Conservation (phyloP, 2,113 vertebrate genomes). For the Eubucco bourcierii region DNA sequence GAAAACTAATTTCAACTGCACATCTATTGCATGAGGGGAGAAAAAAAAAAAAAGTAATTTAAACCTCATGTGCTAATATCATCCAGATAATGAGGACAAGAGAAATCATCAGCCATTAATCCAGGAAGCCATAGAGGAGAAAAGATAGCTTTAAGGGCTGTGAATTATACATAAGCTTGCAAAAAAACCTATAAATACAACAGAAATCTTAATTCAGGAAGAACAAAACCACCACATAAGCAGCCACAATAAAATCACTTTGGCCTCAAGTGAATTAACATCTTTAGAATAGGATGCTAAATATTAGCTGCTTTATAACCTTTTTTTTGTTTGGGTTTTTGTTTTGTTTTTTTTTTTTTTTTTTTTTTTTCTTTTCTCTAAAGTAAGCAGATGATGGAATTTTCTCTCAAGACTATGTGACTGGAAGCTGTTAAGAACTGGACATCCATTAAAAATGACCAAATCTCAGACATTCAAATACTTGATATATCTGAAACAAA, state of each 20-base stretch:
- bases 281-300: conserved; percentile 14
- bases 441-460: neutral
- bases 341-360: neutral
- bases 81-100: neutral
- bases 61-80: neutral
- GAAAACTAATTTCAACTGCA: conserved; percentile 28
- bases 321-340: no score
- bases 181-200: conserved; percentile 10
- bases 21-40: neutral
- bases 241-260: neutral
- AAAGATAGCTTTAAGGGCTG: neutral
- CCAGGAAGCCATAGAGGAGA: neutral
- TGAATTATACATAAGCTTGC: neutral
- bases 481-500: conserved; percentile 30
- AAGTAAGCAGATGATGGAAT: conserved; percentile 1
- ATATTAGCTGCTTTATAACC: neutral
- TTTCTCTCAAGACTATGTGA: neutral
- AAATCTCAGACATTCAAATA: neutral
- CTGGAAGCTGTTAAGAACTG: conserved; percentile 14
- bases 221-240: neutral
- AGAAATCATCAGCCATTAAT: conserved; percentile 25
- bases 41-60: neutral
- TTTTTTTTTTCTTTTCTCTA: neutral
- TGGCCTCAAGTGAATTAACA: conserved; percentile 21
- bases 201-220: neutral